A percentile compares a stretch with the other conserved stretches of the same genome.
Conservation (phyloP, 2,797 vertebrate genomes). For the Rhinophrynus dorsalis region DNA sequence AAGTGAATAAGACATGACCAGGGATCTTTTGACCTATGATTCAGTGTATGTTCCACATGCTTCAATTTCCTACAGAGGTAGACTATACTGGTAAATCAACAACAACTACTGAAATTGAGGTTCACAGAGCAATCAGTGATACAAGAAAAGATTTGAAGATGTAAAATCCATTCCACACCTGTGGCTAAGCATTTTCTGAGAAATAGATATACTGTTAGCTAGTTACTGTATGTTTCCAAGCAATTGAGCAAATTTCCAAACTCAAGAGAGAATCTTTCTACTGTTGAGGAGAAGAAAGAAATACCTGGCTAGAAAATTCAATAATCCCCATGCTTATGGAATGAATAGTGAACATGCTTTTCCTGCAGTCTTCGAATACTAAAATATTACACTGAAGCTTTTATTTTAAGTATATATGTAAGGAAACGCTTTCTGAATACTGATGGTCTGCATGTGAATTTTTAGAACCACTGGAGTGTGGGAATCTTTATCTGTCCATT, state of each 20-base stretch:
- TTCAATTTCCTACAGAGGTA: not conserved
- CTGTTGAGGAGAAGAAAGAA: conserved; percentile 4
- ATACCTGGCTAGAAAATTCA: conserved; percentile 10
- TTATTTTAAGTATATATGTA: no score
- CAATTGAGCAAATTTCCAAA: conserved; percentile 33
- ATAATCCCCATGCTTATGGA: conserved; percentile 7
- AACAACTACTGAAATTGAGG: conserved; percentile 13
- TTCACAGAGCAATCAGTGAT: conserved; percentile 9
- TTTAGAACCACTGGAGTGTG: no score
- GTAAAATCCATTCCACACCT: conserved; percentile 31
- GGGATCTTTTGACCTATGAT: not conserved
- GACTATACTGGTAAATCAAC: conserved; percentile 15
- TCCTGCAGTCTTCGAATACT: not conserved
- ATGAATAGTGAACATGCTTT: conserved; percentile 19
- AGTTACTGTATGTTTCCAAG: conserved; percentile 30
- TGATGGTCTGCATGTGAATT: no score
- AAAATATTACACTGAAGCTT: no score
- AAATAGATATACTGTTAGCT: conserved; percentile 22
- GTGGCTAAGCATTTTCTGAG: conserved; percentile 8
- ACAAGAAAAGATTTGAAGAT: conserved; percentile 22
- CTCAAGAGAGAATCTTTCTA: not conserved
- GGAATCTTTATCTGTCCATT: no score
- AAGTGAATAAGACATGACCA: not conserved
- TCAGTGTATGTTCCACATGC: not conserved
- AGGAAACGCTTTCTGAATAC: no score